phyloP scores from a whole-genome alignment of 2,888 invertebrate species.

The Polyommatus icarus region DNA sequence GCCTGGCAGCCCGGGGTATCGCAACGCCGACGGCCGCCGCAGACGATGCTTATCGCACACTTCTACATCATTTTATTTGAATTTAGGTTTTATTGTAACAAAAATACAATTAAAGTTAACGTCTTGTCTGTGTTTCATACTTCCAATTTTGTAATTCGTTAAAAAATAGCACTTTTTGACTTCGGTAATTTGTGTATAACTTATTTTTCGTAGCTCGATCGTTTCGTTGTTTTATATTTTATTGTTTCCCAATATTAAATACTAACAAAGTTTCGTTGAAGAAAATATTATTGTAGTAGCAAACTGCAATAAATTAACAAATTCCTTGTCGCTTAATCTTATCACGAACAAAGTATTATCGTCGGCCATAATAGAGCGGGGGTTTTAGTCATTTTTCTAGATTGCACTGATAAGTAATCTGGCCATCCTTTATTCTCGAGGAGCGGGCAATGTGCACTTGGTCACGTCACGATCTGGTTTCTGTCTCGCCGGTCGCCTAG shows the following conservation, averaged over 20 bases:
- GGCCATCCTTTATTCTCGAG: slow-evolving; percentile 21
- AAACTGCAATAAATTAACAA: slow-evolving; percentile 7
- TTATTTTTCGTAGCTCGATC: neutral
- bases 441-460: slow-evolving; percentile 19
- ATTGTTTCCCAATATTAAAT: neutral
- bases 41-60: slow-evolving; percentile 45
- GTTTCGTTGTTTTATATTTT: neutral
- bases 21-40: slow-evolving; percentile 49
- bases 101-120: neutral
- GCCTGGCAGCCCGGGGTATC: slow-evolving; percentile 56
- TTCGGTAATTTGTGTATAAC: neutral
- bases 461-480: slow-evolving; percentile 30
- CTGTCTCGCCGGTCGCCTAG: neutral
- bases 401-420: slow-evolving; percentile 31
- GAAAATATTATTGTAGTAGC: neutral
- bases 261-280: neutral
- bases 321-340: neutral
- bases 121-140: neutral
- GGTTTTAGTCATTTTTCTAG: slow-evolving; percentile 27
- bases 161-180: neutral
- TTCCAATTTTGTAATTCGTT: neutral
- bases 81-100: slow-evolving; percentile 20
- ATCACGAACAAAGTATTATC: slow-evolving; percentile 1
- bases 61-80: slow-evolving; percentile 40
- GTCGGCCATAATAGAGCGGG: slow-evolving; percentile 17